Base-by-base conservation (phyloP, 2,888 invertebrate species). In the Sepioteuthis lessoniana region DNA sequence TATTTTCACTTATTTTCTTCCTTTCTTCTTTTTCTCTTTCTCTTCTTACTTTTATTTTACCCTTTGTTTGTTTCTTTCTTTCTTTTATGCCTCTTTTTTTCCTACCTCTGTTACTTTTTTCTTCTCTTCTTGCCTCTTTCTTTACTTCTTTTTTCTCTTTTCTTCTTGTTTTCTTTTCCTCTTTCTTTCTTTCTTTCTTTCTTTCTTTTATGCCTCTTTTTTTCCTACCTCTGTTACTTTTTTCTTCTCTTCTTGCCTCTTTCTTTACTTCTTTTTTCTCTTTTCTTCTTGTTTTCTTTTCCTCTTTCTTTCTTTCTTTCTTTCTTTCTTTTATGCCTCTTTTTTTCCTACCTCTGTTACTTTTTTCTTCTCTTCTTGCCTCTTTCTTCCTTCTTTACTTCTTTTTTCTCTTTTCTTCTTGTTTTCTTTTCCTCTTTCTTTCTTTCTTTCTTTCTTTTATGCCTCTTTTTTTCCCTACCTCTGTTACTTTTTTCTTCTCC, bases 391-490 rank as follows among this genome's bases (percentile, higher is more conserved):
- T 55, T 19, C 10, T 8, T 5, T 10, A 8, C 10, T 46, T 46
- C 46, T 46, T 10, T 46, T 46, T 46, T 10, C 10, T 46, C 46
- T 46, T 10, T 46, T 10, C 46, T 46, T 46, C 10, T 55, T 25
- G 2, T 25, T 55, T 3, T 19, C 19, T 28, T 28, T 28, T 19
- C 60, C 25, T 8, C 1, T 19, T 60, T 28, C 7, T 28, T 60
- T 28, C 60, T 19, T 60, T 28, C 28, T n/a, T 16, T 76, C n/a
- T n/a, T n/a, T 76, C 7, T 8, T 31, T n/a, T 76, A n/a, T 76
- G 10, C 31, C 8, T 31, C 13, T n/a, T n/a, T 1, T 13, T 0
- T n/a, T n/a, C 10, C n/a, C 31, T n/a, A n/a, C 1, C 10, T 3
- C 31, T 76, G 1, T n/a, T 10, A 13, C n/a, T 76, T n/a, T n/a